Conservation (phyloP, 2,113 vertebrate genomes). For the Poecile atricapillus region DNA sequence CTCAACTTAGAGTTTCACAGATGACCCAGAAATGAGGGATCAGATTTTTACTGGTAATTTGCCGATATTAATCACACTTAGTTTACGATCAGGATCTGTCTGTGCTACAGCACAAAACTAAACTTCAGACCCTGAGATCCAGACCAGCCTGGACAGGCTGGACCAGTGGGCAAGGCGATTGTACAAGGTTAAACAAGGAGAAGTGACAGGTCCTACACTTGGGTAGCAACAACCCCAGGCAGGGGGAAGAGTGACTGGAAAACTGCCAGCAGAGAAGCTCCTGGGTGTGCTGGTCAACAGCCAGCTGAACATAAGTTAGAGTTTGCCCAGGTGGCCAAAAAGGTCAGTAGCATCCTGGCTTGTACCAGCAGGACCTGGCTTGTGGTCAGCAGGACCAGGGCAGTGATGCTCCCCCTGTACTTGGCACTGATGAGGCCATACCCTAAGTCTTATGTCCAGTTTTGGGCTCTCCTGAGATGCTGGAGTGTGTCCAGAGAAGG, state of each 20-base stretch:
- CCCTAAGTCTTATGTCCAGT: background rate
- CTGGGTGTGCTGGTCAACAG: background rate
- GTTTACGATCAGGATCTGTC: background rate
- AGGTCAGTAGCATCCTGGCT: background rate
- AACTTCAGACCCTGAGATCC: background rate
- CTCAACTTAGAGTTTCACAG: background rate
- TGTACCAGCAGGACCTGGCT: background rate
- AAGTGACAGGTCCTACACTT: rapidly evolving
- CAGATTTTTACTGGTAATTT: background rate
- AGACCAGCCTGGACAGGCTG: background rate
- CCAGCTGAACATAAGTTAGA: background rate
- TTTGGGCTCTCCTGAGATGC: background rate
- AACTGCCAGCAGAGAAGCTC: background rate
- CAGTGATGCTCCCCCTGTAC: too few relatives aligned
- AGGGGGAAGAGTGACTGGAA: background rate
- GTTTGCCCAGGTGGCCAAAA: background rate
- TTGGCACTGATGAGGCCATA: background rate
- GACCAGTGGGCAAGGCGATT: background rate
- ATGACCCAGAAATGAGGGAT: background rate
- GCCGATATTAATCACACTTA: background rate
- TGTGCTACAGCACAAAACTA: background rate
- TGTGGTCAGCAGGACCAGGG: background rate
- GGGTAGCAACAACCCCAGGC: background rate
- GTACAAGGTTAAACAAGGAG: background rate
- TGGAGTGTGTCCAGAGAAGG: background rate